Evolutionary conservation across 2,888 invertebrate species (phyloP), one percentile per base, ranked within the genome.

Genomic region (Tetragonula carbonaria): DNA sequence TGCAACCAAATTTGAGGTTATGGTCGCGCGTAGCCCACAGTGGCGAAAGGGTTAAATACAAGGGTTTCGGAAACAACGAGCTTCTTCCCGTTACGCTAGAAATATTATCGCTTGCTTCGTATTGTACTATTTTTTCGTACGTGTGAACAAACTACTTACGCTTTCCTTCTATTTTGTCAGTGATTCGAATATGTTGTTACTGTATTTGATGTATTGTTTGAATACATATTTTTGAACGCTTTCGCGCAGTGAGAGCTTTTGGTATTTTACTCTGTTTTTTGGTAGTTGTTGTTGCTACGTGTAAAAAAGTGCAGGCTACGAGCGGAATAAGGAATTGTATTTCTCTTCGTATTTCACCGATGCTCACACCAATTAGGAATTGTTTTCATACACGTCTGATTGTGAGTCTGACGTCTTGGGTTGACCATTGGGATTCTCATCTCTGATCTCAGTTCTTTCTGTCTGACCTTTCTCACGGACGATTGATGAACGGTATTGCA

Each of bases 41-140:
- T 45, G 11, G 45, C 45, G 45, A 45, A 45, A 45, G 45, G 45
- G 45, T 45, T 45, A 45, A 59, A 59, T 23, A n/a, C n/a, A 28
- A 28, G 28, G 21, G n/a, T 57, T n/a, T 57, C 14, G 5, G 57
- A 14, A 67, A 63, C 14, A 50, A 51, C 62, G 73, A 78, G 82
- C 82, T 86, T 88, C 87, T 81, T 80, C 84, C 72, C 81, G 81
- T 88, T 33, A 74, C 59, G 80, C 86, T 45, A 45, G 8, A 45
- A 81, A 66, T 80, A 33, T 81, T 88, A 77, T 85, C 57, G 89
- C 89, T 87, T 87, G 88, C 88, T 87, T 87, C 76, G 33, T 80
- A 23, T 72, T 68, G 73, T 74, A 78, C 84, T 45, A 86, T 78
- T 57, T 62, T 81, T 68, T 65, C 74, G 71, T 77, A 84, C 78